Evolutionary conservation across 2,797 vertebrate genomes (phyloP).

Genomic region (Micropoecilia bifurca): DNA sequence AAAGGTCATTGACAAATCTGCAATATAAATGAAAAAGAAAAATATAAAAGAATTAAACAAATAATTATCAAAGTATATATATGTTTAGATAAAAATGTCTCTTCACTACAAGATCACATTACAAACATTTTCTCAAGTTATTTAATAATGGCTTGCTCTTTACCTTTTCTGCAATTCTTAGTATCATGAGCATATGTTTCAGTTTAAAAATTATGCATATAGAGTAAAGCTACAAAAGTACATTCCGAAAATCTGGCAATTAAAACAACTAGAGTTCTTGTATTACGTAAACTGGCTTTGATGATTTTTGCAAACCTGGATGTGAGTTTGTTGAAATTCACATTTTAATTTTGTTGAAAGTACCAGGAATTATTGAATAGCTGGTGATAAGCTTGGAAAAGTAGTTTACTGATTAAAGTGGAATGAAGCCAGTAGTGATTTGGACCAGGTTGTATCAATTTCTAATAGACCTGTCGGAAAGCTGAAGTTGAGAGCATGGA

Average conservation of each 20-base stretch:
- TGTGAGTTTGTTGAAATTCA: background rate
- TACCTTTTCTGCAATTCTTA: background rate
- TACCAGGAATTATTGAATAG: background rate
- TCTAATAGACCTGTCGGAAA: conserved; percentile 9
- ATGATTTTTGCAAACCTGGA: background rate
- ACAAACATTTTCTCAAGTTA: background rate
- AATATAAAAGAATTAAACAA: no score
- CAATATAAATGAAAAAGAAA: background rate
- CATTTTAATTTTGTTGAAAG: background rate
- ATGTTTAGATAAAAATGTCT: no score
- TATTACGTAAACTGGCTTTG: background rate
- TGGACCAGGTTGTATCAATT: background rate
- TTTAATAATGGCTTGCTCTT: background rate
- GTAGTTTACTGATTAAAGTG: background rate
- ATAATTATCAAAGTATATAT: no score
- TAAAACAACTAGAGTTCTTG: background rate
- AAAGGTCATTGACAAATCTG: background rate
- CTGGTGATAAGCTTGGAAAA: background rate
- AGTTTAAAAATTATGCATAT: background rate
- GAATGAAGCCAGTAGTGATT: background rate
- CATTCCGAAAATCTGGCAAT: background rate
- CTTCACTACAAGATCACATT: background rate
- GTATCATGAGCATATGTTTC: background rate
- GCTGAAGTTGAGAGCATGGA: conserved; percentile 1
- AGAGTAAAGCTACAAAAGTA: background rate